phyloP scores from a whole-genome alignment of 2,888 invertebrate genomes.

The Tillus elongatus region DNA sequence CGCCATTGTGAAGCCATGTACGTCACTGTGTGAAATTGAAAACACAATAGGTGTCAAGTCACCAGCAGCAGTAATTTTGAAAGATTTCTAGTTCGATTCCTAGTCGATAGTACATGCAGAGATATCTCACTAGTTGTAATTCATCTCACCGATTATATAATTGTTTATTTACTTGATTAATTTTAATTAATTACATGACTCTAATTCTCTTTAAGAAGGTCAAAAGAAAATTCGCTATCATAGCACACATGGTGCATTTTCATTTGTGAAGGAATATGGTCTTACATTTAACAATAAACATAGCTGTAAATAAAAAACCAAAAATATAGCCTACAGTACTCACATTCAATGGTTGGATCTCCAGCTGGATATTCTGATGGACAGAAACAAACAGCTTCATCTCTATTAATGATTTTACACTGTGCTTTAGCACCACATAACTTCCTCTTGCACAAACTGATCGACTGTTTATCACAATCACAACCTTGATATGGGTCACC shows the following conservation, averaged over 20 bases:
- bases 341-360: conserved; percentile 79
- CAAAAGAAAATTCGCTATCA: too few species aligned
- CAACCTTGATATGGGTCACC: conserved; percentile 77
- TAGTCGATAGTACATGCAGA: too few species aligned
- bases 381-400: conserved; percentile 73
- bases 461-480: conserved; percentile 56
- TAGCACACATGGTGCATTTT: too few species aligned
- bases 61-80: conserved; percentile 1
- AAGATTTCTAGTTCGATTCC: not conserved
- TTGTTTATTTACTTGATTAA: too few species aligned
- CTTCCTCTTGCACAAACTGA: conserved; percentile 69
- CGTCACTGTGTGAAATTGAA: conserved; percentile 2
- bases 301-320: too few species aligned
- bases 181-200: too few species aligned
- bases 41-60: conserved; percentile 2
- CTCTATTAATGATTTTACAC: conserved; percentile 59
- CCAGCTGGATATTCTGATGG: conserved; percentile 74
- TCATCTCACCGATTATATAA: too few species aligned
- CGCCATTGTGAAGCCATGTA: not conserved
- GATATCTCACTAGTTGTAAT: too few species aligned
- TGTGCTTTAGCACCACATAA: conserved; percentile 75
- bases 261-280: too few species aligned
- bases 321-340: too few species aligned
- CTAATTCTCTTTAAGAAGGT: too few species aligned
- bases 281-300: too few species aligned